Base-by-base conservation (phyloP, 2,113 vertebrate genomes). In the Scomber japonicus region DNA sequence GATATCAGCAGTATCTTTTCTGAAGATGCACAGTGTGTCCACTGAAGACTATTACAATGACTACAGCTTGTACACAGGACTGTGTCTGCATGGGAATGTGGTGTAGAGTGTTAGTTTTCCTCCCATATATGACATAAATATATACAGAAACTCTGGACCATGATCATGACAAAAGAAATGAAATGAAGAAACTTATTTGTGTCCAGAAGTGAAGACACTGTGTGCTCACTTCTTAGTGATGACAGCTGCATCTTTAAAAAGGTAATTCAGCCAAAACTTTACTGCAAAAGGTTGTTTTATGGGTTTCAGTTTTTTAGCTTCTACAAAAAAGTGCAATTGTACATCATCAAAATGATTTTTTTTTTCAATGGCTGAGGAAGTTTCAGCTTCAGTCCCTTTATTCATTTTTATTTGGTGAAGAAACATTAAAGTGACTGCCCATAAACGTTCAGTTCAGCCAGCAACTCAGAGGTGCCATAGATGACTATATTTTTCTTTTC, bases 321-420 rank as follows among this genome's bases (percentile, higher is more conserved):
- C 44, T 55, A 60, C 31, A 31, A 53, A 19, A 83, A 92, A 90
- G 84, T 91, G 91, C 89, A 90, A 84, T 89, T 89, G 65, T 88
- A 67, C 48, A 81, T 63, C 50, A 64, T 75, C 17, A 56, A 50
- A 63, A 50, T 16, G 4, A 11, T 31, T 21, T 48, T 45, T 65
- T 65, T 40, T 66, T 68, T 30, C 35, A 27, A 51, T n/a, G 30
- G 48, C 14, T 27, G 55, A 70, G 61, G 21, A 71, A 56, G 27
- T 55, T 7, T 74, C 19, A 30, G 30, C n/a, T 19, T 71, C 55
- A 40, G 35, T 40, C 35, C 35, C 16, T 77, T 71, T 24, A 54
- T 54, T 14, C 49, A 14, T 68, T 57, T 67, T 45, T 53, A 11
- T 66, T 68, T 46, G 4, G 35, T 66, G 13, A 48, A 74, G 68